Percentiles rank a stretch among this genome's conserved stretches.
Conservation (phyloP, 2,797 vertebrate species). For the Phrynocephalus forsythii region DNA sequence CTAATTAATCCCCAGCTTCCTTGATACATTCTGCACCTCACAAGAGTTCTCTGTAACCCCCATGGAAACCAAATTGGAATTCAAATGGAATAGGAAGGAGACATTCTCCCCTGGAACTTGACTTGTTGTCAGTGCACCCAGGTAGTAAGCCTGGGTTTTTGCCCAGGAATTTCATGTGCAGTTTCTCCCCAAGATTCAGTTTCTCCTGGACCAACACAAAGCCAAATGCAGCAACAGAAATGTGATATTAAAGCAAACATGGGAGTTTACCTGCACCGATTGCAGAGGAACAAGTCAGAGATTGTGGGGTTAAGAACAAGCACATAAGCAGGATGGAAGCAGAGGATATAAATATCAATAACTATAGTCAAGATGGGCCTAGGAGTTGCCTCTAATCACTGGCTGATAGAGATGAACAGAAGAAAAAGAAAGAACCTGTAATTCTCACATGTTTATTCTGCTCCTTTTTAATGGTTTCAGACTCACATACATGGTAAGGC, state of each 20-base stretch:
- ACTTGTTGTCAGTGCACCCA: conserved; percentile 6
- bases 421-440: background rate
- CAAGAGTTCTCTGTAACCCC: conserved; percentile 9
- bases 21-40: conserved; percentile 9
- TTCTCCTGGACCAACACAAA: background rate
- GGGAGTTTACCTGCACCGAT: background rate
- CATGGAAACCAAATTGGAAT: background rate
- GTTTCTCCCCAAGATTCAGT: background rate
- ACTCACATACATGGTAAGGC: background rate
- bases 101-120: background rate
- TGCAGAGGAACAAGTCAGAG: no score
- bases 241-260: background rate
- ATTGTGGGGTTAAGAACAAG: no score
- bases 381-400: background rate
- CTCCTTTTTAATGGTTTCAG: background rate
- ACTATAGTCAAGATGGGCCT: background rate
- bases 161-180: background rate
- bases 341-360: background rate
- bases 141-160: background rate
- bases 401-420: background rate
- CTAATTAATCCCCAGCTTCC: conserved; percentile 13
- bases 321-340: background rate
- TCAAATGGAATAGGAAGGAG: conserved; percentile 4
- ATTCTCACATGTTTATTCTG: background rate
- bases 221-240: background rate